phyloP scores from a whole-genome alignment of 2,888 invertebrate species.

The Synanthedon andrenaeformis region DNA sequence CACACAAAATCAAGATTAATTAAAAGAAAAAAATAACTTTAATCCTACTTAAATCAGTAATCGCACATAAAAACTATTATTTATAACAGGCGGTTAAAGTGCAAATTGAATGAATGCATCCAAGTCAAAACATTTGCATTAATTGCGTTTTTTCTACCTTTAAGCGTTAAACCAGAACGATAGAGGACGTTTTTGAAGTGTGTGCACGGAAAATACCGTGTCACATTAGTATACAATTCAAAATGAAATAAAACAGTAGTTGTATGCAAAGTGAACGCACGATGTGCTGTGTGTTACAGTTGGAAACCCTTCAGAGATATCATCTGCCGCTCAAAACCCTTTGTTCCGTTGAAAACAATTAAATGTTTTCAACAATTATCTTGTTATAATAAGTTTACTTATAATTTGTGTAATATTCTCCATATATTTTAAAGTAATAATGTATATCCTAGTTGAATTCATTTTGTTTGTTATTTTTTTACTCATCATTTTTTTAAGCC shows the following conservation, averaged over 20 bases:
- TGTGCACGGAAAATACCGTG: slow-evolving; percentile 1
- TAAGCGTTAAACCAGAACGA: slow-evolving; percentile 8
- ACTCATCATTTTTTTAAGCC: too few relatives aligned
- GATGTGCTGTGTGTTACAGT: neutral
- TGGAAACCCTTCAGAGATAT: slow-evolving; percentile 6
- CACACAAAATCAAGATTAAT: neutral
- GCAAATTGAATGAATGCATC: slow-evolving; percentile 1
- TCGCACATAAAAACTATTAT: neutral
- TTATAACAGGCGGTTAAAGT: neutral
- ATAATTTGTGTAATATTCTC: slow-evolving; percentile 13
- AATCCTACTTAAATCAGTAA: neutral
- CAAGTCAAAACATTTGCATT: slow-evolving; percentile 13
- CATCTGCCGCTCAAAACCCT: slow-evolving; percentile 26
- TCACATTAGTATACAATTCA: neutral
- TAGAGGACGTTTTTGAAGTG: neutral
- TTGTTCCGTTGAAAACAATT: slow-evolving; percentile 31
- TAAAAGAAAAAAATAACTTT: neutral
- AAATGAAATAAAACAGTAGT: too few relatives aligned
- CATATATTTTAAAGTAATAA: slow-evolving; percentile 7
- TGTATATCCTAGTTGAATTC: slow-evolving; percentile 2
- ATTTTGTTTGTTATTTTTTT: slow-evolving; percentile 32
- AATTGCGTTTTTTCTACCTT: slow-evolving; percentile 11
- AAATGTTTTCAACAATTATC: slow-evolving; percentile 28
- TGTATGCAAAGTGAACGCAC: neutral
- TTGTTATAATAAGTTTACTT: slow-evolving; percentile 26